Base-by-base conservation (phyloP, 1,140 invertebrate species). In the Zaprionus camerounensis region DNA sequence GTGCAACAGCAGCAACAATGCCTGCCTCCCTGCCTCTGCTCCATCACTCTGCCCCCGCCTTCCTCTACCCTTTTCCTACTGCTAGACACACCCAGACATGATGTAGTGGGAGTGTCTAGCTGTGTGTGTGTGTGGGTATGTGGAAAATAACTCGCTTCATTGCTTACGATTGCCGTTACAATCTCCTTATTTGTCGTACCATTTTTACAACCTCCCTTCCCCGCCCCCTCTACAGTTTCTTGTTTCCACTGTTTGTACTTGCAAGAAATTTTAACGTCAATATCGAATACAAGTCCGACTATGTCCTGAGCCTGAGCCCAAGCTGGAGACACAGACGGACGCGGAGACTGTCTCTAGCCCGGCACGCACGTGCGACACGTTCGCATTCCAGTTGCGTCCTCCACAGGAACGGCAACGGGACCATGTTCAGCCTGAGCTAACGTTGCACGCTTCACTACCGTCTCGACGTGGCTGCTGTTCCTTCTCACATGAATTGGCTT, bases 281-380 rank as follows among this genome's bases (percentile, higher is more conserved):
- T 90, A 84, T 75, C 76, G 69, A 79, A 74, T 79, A 78, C 81
- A 88, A 69, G 70, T 77, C 68, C 53, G 17, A 46, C 69, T 76
- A 46, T 57, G 62, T 41, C 53, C 22, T 15, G 53, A 55, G 51
- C 26, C 51, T 55, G 28, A 55, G 22, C 51, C 13, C 12, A 2
- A 55, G 51, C 11, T 24, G 1, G 4, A 24, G 24, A 7, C 51
- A 11, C 28, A 75, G 46, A 17, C 58, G 34, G 24, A 34, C n/a
- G 2, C 67, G 62, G 22, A 71, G 57, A 56, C 77, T 77, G 53
- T 67, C 59, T 63, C 68, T 46, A 36, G 61, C 49, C 61, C 34
- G 24, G 63, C 74, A 88, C 83, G 83, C 84, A 88, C 80, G 64
- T 83, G 78, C 84, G 53, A 71, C 84, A 87, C 83, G 82, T 86